phyloP scores from a whole-genome alignment of 2,113 vertebrate genomes.

The Dolichallabes microphthalmus region DNA sequence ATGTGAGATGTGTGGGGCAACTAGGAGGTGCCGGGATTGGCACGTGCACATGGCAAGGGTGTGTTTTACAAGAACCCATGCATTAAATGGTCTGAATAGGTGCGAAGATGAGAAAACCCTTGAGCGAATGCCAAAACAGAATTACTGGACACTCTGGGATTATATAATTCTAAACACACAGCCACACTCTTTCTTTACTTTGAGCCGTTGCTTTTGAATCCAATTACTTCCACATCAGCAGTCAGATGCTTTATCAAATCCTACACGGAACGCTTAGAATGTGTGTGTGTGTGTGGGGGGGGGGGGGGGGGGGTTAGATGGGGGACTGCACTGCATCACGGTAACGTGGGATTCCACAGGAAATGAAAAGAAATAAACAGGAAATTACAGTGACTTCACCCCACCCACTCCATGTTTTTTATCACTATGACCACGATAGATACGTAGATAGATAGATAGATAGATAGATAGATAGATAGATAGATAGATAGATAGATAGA shows the following conservation, averaged over 20 bases:
- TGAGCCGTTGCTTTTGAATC: background rate
- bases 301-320: too few species aligned
- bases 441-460: background rate
- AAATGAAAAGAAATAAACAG: background rate
- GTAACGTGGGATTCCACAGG: background rate
- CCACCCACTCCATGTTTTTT: background rate
- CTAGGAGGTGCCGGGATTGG: background rate
- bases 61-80: background rate
- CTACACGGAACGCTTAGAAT: too few species aligned
- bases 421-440: background rate
- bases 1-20: too few species aligned
- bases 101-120: conserved; percentile 12
- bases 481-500: background rate
- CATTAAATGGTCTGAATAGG: conserved; percentile 21
- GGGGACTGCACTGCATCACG: background rate
- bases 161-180: too few species aligned
- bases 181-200: background rate
- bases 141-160: background rate
- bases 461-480: background rate
- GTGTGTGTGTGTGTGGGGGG: too few species aligned
- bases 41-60: background rate
- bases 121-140: background rate
- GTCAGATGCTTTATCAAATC: background rate
- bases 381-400: background rate
- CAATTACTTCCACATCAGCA: background rate